Evolutionary conservation across 2,113 vertebrate species (phyloP).

Genomic region (Hippocampus zosterae): DNA sequence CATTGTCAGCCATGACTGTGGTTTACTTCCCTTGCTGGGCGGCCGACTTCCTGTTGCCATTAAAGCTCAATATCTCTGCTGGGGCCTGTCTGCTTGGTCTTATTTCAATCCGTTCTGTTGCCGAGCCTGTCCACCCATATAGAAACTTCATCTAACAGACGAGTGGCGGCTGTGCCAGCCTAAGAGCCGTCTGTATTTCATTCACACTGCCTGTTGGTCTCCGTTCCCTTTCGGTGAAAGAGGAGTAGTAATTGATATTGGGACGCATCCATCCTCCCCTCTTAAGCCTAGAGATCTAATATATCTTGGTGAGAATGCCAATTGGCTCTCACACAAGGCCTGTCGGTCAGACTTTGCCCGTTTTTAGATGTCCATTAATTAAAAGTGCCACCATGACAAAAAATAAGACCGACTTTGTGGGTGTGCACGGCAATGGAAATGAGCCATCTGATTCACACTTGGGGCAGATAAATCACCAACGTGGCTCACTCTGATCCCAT

Average conservation of each 20-base stretch:
- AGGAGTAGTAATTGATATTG: slow-evolving; percentile 72
- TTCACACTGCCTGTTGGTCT: slow-evolving; percentile 62
- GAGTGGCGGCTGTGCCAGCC: slow-evolving; percentile 44
- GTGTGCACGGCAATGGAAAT: slow-evolving; percentile 49
- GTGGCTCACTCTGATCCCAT: slow-evolving; percentile 55
- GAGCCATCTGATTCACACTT: slow-evolving; percentile 65
- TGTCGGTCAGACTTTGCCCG: slow-evolving; percentile 72
- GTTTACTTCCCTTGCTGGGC: slow-evolving; percentile 65
- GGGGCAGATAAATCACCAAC: slow-evolving; percentile 66
- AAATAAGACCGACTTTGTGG: slow-evolving; percentile 66
- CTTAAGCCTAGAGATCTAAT: slow-evolving; percentile 71
- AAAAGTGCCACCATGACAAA: slow-evolving; percentile 67
- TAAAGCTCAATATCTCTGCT: slow-evolving; percentile 71
- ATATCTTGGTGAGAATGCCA: slow-evolving; percentile 71
- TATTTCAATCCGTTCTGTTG: slow-evolving; percentile 64
- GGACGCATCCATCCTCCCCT: slow-evolving; percentile 71
- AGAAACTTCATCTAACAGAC: slow-evolving; percentile 67
- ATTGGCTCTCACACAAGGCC: slow-evolving; percentile 68
- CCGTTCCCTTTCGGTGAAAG: slow-evolving; percentile 52
- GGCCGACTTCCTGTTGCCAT: slow-evolving; percentile 69
- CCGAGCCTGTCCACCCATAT: slow-evolving; percentile 54
- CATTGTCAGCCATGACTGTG: slow-evolving; percentile 64
- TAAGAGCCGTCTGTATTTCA: slow-evolving; percentile 67
- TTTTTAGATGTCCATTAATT: slow-evolving; percentile 75
- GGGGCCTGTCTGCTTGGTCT: slow-evolving; percentile 61